Percentiles rank a stretch among this genome's conserved stretches.
Evolutionary conservation across 1,140 invertebrate genomes (phyloP).

Genomic region (Epicauta chinensis): DNA sequence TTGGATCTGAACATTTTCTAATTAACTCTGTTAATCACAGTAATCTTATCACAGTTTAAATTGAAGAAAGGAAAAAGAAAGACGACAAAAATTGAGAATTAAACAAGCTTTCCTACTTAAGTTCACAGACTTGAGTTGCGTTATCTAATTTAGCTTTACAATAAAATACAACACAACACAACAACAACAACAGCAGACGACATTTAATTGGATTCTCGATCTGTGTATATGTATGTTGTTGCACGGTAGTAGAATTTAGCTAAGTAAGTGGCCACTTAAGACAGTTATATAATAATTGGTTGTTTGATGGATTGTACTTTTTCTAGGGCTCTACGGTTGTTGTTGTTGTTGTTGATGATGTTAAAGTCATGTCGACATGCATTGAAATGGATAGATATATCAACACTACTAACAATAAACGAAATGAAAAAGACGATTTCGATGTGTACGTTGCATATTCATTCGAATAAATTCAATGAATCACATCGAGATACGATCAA

Average conservation of each 20-base stretch:
- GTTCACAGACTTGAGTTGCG: constrained; percentile 5
- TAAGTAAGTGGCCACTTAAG: constrained; percentile 21
- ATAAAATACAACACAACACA: background rate
- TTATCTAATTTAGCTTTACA: constrained; percentile 15
- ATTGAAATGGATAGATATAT: too few species aligned
- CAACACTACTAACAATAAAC: too few species aligned
- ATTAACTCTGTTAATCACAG: background rate
- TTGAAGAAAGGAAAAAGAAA: background rate
- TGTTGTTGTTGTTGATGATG: too few species aligned
- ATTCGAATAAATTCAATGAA: too few species aligned
- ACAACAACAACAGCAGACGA: constrained; percentile 7
- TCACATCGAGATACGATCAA: too few species aligned
- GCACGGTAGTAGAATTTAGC: constrained; percentile 12
- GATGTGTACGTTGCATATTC: too few species aligned
- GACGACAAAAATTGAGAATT: background rate
- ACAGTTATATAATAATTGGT: constrained; percentile 22
- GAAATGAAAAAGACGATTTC: too few species aligned
- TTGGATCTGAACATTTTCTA: background rate
- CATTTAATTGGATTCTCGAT: constrained; percentile 18
- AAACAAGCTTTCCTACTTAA: constrained; percentile 19
- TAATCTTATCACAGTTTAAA: background rate
- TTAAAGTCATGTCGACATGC: too few species aligned
- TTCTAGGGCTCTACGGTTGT: too few species aligned
- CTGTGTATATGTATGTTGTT: background rate
- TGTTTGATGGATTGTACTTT: constrained; percentile 19